Base-by-base conservation (phyloP, 2,113 vertebrate species). In the Pseudois nayaur region DNA sequence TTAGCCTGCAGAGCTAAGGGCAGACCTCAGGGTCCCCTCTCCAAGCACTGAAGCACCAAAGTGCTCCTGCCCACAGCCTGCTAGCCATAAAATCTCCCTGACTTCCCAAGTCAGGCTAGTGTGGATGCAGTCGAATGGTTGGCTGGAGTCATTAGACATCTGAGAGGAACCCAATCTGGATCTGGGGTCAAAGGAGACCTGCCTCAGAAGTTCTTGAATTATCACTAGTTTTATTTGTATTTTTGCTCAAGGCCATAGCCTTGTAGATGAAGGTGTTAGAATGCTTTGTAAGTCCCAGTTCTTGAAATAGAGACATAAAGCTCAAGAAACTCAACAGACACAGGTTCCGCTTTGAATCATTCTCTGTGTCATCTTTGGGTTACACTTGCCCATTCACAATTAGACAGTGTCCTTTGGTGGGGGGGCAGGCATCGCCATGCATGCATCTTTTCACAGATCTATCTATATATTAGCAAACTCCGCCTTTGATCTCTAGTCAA, bases 141-240 rank as follows among this genome's bases (percentile, higher is more conserved):
- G 89, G 57, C 84, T 98, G 59, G 71, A 98, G 97, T 98, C 98
- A 99, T 98, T 97, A 98, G 96, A 55, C 95, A 97, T 98, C 98
- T 98, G 85, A 98, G 91, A 98, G 81, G 94, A 97, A 91, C 95
- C 86, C 88, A 97, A 97, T 98, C 98, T 97, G 2, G 79, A 96
- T 92, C 85, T 21, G 27, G 45, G 98, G 98, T 99, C 98, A 99
- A 87, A 98, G 98, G 97, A 93, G 95, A 97, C 95, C 83, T 78
- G 96, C 92, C 90, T 98, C 98, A 98, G 98, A 99, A 99, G 98
- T 98, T 98, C 95, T 88, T 96, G 98, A 98, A 98, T 98, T 98
- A 98, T 95, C 71, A 82, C 89, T 97, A 96, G 98, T 98, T 98
- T 98, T 98, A 97, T 98, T 98, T 98, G 97, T 99, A 27, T 98